Percentiles rank a stretch among this genome's conserved stretches.
Conservation (phyloP, 2,113 vertebrate genomes). For the Merops nubicus region DNA sequence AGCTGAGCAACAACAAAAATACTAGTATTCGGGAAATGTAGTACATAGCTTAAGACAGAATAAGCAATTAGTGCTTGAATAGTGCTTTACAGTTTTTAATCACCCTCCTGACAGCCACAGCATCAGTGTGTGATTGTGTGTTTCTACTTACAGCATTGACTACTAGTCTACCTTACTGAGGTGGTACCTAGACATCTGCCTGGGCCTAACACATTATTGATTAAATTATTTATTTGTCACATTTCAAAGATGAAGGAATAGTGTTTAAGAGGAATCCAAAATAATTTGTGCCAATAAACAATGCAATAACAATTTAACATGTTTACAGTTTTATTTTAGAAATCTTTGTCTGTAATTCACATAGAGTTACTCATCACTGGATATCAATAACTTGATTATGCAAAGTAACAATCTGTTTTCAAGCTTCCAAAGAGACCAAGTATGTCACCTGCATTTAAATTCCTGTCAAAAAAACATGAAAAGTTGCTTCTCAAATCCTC, state of each 20-base stretch:
- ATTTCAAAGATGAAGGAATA: background rate
- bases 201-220: background rate
- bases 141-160: background rate
- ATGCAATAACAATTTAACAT: background rate
- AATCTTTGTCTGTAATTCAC: background rate
- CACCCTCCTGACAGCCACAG: background rate
- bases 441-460: background rate
- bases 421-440: background rate
- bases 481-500: background rate
- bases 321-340: background rate
- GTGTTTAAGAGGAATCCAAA: background rate
- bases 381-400: conserved; percentile 41
- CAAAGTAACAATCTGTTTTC: conserved; percentile 42
- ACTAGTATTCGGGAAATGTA: background rate
- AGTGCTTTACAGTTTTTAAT: background rate
- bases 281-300: background rate
- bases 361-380: background rate
- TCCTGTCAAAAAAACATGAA: background rate
- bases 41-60: background rate
- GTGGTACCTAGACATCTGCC: background rate
- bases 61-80: background rate
- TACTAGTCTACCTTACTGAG: background rate
- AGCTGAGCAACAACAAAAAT: background rate
- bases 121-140: fast-evolving
- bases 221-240: background rate